These are phyloP conservation scores for Megaptera novaeangliae DNA, from an alignment of 2,113 vertebrate species.

Conservation along the genomic window DNA sequence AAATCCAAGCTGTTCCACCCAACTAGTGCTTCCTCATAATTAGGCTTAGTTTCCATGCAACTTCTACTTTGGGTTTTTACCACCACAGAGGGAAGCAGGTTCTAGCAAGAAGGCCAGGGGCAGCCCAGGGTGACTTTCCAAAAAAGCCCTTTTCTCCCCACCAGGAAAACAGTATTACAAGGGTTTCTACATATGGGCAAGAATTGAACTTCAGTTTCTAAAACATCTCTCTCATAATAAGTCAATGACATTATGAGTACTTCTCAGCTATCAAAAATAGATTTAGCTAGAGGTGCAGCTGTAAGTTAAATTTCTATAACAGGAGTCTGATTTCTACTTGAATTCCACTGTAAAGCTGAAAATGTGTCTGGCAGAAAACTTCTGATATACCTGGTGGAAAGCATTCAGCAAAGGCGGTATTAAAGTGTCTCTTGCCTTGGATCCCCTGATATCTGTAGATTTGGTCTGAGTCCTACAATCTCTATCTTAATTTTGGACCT, in stretches of 20 bases:
- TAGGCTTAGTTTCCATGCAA: background rate
- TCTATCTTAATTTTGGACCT: background rate
- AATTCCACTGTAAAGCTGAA: background rate
- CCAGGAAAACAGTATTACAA: background rate
- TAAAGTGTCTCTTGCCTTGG: background rate
- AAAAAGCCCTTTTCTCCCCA: background rate
- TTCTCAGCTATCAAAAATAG: background rate
- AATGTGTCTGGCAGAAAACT: background rate
- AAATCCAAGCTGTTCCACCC: too few species aligned
- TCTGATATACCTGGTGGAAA: background rate
- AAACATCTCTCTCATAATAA: background rate
- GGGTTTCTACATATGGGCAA: background rate
- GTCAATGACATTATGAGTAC: background rate
- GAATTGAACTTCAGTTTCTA: background rate
- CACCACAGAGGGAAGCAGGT: background rate
- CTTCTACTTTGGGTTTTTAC: slow-evolving; percentile 2
- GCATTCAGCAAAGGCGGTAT: background rate
- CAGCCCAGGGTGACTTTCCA: background rate
- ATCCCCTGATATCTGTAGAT: background rate
- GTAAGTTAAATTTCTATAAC: background rate
- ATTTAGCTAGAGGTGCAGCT: background rate
- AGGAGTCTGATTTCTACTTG: background rate
- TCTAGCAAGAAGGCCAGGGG: background rate
- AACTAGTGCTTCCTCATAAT: background rate
- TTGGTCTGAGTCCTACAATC: background rate